Conservation (phyloP, 1,140 invertebrate species). For the Antheraea pernyi region DNA sequence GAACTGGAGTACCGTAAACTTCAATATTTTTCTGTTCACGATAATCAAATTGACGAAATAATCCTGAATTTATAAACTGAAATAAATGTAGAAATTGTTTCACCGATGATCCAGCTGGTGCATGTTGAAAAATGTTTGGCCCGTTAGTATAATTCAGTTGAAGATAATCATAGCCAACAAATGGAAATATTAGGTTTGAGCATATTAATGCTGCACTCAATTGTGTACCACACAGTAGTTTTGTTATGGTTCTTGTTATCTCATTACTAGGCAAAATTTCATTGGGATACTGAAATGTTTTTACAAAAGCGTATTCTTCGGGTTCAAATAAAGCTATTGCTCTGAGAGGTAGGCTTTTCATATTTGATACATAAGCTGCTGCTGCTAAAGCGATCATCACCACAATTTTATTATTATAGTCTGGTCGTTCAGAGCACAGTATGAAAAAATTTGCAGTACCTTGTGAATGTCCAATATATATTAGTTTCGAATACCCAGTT, state of each 20-base stretch:
- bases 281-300: too few relatives aligned
- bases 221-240: too few relatives aligned
- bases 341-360: slow-evolving; percentile 73
- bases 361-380: slow-evolving; percentile 78
- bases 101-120: too few relatives aligned
- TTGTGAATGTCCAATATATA: too few relatives aligned
- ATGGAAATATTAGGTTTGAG: slow-evolving; percentile 15
- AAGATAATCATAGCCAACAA: slow-evolving; percentile 64
- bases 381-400: slow-evolving; percentile 70
- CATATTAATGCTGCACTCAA: background rate
- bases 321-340: background rate
- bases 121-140: too few relatives aligned
- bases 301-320: too few relatives aligned
- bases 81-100: slow-evolving; percentile 31
- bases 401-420: slow-evolving; percentile 82
- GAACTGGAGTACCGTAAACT: slow-evolving; percentile 28
- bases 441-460: slow-evolving; percentile 78
- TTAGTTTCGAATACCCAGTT: slow-evolving; percentile 76
- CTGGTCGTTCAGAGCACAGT: slow-evolving; percentile 77
- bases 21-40: slow-evolving; percentile 51
- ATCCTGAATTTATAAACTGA: slow-evolving; percentile 81
- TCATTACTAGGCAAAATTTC: too few relatives aligned
- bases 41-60: slow-evolving; percentile 59
- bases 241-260: too few relatives aligned
- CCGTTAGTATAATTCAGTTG: too few relatives aligned